Conservation (phyloP, 1,140 invertebrate species). For the Druon quercuslanigerum region DNA sequence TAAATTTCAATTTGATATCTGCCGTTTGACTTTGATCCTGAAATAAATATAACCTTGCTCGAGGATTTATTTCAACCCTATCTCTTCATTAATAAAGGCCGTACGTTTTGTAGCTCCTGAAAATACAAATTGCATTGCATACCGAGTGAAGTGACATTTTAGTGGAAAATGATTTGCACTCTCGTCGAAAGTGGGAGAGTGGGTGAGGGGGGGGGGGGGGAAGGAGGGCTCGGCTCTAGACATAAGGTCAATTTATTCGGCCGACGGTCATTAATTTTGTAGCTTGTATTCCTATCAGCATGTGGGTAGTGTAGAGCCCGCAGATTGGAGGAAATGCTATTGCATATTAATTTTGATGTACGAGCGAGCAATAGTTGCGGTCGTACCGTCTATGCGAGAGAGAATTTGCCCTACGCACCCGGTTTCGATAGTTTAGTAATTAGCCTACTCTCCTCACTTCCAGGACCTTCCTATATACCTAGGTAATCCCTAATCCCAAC, state of each 20-base stretch:
- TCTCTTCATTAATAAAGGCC: not conserved
- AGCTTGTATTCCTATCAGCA: constrained; percentile 36
- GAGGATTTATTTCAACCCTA: not conserved
- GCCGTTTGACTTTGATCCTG: no score
- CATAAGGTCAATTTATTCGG: constrained; percentile 28
- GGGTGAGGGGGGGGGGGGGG: not conserved
- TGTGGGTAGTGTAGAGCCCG: constrained; percentile 16
- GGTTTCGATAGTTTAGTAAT: constrained; percentile 63
- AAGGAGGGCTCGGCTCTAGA: not conserved
- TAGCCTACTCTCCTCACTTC: constrained; percentile 52
- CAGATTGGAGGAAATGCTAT: constrained; percentile 52
- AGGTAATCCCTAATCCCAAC: constrained; percentile 41
- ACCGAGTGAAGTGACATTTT: constrained; percentile 29
- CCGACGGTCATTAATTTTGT: constrained; percentile 25
- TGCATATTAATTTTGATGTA: constrained; percentile 65
- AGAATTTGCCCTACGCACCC: constrained; percentile 7
- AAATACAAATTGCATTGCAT: not conserved
- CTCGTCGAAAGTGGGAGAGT: no score
- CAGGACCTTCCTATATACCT: constrained; percentile 43
- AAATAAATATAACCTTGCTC: not conserved
- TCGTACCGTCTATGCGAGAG: constrained; percentile 15
- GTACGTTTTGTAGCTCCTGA: not conserved
- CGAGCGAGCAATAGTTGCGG: constrained; percentile 48
- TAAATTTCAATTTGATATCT: no score
- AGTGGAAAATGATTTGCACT: constrained; percentile 16